Evolutionary conservation across 2,113 vertebrate species (phyloP).

Genomic region (Oryzias javanicus): DNA sequence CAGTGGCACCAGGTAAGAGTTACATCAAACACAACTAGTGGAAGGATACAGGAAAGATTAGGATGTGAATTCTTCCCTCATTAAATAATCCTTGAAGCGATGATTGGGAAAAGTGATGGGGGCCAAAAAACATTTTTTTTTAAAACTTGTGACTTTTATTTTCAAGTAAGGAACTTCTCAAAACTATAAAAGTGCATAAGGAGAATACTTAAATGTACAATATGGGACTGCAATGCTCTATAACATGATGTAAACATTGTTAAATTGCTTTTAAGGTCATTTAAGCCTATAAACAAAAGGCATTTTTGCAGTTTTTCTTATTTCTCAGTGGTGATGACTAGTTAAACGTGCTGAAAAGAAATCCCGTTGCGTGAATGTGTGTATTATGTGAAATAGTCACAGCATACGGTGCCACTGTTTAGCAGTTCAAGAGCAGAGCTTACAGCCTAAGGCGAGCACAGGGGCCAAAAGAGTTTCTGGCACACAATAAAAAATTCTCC

Average conservation of each 20-base stretch:
- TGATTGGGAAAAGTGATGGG: slow-evolving; percentile 25
- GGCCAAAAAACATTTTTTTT: slow-evolving; percentile 56
- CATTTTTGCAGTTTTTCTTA: neutral
- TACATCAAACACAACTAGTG: slow-evolving; percentile 81
- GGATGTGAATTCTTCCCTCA: slow-evolving; percentile 81
- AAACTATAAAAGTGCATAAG: slow-evolving; percentile 23
- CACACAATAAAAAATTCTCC: slow-evolving; percentile 62
- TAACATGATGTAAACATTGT: neutral
- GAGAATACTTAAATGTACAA: slow-evolving; percentile 23
- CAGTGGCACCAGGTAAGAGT: slow-evolving; percentile 79
- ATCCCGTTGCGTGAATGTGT: slow-evolving; percentile 22
- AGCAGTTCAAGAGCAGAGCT: slow-evolving; percentile 71
- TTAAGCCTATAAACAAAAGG: neutral
- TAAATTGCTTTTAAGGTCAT: neutral
- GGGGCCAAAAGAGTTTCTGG: slow-evolving; percentile 70
- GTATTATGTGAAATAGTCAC: slow-evolving; percentile 52
- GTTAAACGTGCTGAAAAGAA: slow-evolving; percentile 24
- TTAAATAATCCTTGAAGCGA: slow-evolving; percentile 66
- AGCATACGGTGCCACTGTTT: slow-evolving; percentile 68
- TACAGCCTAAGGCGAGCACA: slow-evolving; percentile 66
- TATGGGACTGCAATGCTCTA: neutral
- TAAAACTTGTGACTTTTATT: slow-evolving; percentile 52
- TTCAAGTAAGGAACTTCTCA: slow-evolving; percentile 35
- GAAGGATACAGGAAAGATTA: slow-evolving; percentile 83
- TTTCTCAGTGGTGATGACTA: slow-evolving; percentile 32